Base-by-base conservation (phyloP, 2,888 invertebrate genomes). In the Stenodera caucasica region DNA sequence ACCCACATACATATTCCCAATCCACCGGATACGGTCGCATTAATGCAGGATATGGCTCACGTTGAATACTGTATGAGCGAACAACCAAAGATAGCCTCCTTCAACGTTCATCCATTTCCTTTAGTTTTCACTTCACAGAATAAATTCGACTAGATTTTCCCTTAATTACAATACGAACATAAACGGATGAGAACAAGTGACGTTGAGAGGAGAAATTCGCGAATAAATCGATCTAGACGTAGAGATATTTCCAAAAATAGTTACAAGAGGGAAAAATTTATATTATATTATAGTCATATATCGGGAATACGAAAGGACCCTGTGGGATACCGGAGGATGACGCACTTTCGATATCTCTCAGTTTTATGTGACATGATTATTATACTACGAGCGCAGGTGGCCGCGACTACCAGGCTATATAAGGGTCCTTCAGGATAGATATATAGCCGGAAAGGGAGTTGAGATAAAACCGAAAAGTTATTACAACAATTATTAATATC, bases 321-420 rank as follows among this genome's bases (percentile, higher is more conserved):
- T 64, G 66, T 57, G 67, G 67, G 70, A 69, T 64, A 65, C 66
- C 67, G 59, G 69, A 74, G 69, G 72, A 71, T 71, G 72, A 74
- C 74, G 75, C 75, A 76, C 75, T 77, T 75, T 72, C 76, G 75
- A 75, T 76, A 76, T 77, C 74, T 76, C 68, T 71, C 74, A 73
- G 75, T 76, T 78, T 78, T 79, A 77, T 79, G 77, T 78, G 79
- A 79, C 79, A 77, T 78, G 78, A 78, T 79, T 78, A 78, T 79
- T 78, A 79, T 78, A 77, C 77, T 71, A 74, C 68, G 73, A 72
- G 70, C 76, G 77, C 78, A 78, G 78, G 78, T 78, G 78, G 77
- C 71, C 71, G 61, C 66, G 74, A 71, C 72, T 73, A 70, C 72
- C 67, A 71, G 67, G 68, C 74, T 75, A 73, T 74, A 72, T 74